Conservation (phyloP, 2,888 invertebrate species). For the Anthophora plumipes region DNA sequence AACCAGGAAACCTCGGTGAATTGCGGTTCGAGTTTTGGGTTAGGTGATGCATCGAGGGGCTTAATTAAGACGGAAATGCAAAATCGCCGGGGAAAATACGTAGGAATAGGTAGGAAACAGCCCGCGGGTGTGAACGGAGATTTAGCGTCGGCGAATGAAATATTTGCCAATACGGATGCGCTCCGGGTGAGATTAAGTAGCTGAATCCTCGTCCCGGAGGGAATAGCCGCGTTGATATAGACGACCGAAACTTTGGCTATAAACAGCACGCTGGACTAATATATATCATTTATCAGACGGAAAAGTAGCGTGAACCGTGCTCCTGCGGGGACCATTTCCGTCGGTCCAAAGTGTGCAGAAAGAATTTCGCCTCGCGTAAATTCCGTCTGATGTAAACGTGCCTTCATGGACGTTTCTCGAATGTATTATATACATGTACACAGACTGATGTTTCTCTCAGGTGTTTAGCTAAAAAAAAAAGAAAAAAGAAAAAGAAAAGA, state of each 20-base stretch:
- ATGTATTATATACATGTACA: too few relatives aligned
- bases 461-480: not conserved
- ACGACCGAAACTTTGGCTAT: conserved; percentile 58
- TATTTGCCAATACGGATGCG: conserved; percentile 56
- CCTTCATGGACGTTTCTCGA: conserved; percentile 32
- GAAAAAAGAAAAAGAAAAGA: too few relatives aligned
- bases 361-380: conserved; percentile 43
- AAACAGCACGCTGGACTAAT: conserved; percentile 53
- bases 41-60: conserved; percentile 1
- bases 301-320: conserved; percentile 29
- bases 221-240: conserved; percentile 55
- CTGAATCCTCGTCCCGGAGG: conserved; percentile 50
- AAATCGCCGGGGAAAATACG: conserved; percentile 33
- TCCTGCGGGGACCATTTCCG: conserved; percentile 44
- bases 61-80: not conserved
- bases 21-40: not conserved
- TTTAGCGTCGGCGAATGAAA: conserved; percentile 54
- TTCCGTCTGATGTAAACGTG: conserved; percentile 11
- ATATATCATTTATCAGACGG: conserved; percentile 53
- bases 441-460: not conserved
- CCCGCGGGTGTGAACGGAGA: conserved; percentile 27
- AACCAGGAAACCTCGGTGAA: not conserved
- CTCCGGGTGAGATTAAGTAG: conserved; percentile 58
- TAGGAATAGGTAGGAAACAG: conserved; percentile 12
- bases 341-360: conserved; percentile 16